phyloP scores from a whole-genome alignment of 1,140 invertebrate genomes.

The Drosophila pruinosa region DNA sequence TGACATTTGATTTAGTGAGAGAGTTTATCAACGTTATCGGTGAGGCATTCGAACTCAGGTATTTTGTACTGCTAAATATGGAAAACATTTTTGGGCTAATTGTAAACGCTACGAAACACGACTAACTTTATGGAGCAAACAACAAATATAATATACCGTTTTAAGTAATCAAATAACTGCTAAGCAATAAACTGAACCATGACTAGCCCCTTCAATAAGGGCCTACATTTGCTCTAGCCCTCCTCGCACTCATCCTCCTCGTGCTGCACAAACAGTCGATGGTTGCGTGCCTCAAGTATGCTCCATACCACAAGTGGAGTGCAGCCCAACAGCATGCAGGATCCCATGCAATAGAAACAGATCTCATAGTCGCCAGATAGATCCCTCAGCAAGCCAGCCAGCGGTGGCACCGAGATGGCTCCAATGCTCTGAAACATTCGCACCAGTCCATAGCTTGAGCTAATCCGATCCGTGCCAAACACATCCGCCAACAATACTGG shows the following conservation, averaged over 20 bases:
- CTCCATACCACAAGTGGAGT: slow-evolving; percentile 84
- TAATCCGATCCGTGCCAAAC: slow-evolving; percentile 88
- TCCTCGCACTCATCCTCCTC: slow-evolving; percentile 61
- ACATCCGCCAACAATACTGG: slow-evolving; percentile 89
- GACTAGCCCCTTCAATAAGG: background rate
- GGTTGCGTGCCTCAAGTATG: slow-evolving; percentile 69
- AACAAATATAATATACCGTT: slow-evolving; percentile 33
- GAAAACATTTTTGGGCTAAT: slow-evolving; percentile 31
- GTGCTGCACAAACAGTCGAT: slow-evolving; percentile 62
- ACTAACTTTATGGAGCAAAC: slow-evolving; percentile 25
- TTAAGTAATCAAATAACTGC: slow-evolving; percentile 27
- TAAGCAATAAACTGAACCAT: slow-evolving; percentile 25
- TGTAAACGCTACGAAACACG: slow-evolving; percentile 46
- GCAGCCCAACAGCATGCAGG: slow-evolving; percentile 88
- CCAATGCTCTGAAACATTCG: slow-evolving; percentile 90
- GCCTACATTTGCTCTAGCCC: slow-evolving; percentile 31
- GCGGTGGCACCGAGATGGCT: slow-evolving; percentile 88
- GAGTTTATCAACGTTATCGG: slow-evolving; percentile 64
- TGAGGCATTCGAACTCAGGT: slow-evolving; percentile 69
- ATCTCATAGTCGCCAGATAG: slow-evolving; percentile 88
- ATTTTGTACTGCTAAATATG: slow-evolving; percentile 38
- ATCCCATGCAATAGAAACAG: slow-evolving; percentile 90
- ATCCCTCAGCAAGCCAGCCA: slow-evolving; percentile 87
- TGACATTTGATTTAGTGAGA: slow-evolving; percentile 5
- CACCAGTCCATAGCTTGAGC: slow-evolving; percentile 89